Evolutionary conservation across 2,888 invertebrate genomes (phyloP).

Genomic region (Pasiphila rectangulata): DNA sequence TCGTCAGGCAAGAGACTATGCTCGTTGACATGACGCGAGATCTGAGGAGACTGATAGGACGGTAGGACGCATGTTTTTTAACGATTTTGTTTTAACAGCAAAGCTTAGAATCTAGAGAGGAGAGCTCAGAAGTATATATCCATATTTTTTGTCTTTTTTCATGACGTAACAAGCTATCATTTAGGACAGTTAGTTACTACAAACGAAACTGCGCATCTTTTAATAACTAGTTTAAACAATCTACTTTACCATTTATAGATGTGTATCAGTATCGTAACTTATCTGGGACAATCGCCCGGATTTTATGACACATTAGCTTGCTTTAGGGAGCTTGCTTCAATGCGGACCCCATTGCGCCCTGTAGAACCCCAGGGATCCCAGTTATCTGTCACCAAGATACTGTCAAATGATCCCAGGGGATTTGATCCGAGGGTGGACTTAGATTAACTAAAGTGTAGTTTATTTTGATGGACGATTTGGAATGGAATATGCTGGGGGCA

Average conservation of each 20-base stretch:
- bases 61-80: too few relatives aligned
- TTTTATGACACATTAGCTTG: constrained; percentile 74
- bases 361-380: constrained; percentile 38
- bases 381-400: constrained; percentile 71
- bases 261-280: constrained; percentile 53
- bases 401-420: constrained; percentile 68
- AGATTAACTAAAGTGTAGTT: constrained; percentile 44
- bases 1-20: too few relatives aligned
- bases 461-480: constrained; percentile 20
- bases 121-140: too few relatives aligned
- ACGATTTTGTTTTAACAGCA: too few relatives aligned
- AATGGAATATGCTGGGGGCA: background rate
- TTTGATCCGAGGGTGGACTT: constrained; percentile 40
- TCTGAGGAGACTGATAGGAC: too few relatives aligned
- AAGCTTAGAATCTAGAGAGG: too few relatives aligned
- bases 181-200: too few relatives aligned
- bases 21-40: too few relatives aligned
- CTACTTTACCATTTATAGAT: constrained; percentile 53
- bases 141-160: too few relatives aligned
- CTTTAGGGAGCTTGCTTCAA: constrained; percentile 37
- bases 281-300: constrained; percentile 67
- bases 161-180: too few relatives aligned
- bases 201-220: background rate
- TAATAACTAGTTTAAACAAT: too few relatives aligned
- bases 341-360: background rate